A percentile compares a stretch with the other conserved stretches of the same genome.
phyloP scores from a whole-genome alignment of 2,888 invertebrate species.

The Barypeithes pellucidus region DNA sequence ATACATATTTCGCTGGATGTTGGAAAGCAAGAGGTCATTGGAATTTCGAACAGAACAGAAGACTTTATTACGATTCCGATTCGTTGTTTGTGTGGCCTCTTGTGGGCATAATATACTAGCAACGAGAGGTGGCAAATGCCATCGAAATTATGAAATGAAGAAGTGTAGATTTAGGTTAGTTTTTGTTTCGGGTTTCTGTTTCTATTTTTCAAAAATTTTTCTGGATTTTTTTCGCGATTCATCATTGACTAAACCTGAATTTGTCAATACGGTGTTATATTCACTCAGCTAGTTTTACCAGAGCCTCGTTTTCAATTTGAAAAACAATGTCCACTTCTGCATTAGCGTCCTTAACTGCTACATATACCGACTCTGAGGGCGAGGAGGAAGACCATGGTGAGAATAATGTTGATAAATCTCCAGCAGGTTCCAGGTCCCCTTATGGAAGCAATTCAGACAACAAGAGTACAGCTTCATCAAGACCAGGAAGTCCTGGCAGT shows the following conservation, averaged over 20 bases:
- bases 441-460: slow-evolving; percentile 59
- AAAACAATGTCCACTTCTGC: slow-evolving; percentile 70
- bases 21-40: no score
- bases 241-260: no score
- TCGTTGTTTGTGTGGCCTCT: no score
- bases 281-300: background rate
- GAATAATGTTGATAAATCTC: slow-evolving; percentile 47
- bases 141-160: no score
- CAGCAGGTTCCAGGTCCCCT: slow-evolving; percentile 62
- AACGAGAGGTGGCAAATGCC: no score
- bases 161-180: no score
- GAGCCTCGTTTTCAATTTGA: background rate
- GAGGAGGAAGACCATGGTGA: slow-evolving; percentile 84
- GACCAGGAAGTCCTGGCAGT: slow-evolving; percentile 63
- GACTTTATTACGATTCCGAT: no score
- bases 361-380: slow-evolving; percentile 93
- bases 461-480: slow-evolving; percentile 72
- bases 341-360: slow-evolving; percentile 88
- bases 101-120: no score
- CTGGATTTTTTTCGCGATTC: background rate
- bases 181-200: background rate
- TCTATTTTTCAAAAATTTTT: background rate
- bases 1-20: no score
- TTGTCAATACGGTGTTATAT: background rate
- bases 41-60: no score